Base-by-base conservation (phyloP, 2,888 invertebrate genomes). In the Hydraecia micacea region DNA sequence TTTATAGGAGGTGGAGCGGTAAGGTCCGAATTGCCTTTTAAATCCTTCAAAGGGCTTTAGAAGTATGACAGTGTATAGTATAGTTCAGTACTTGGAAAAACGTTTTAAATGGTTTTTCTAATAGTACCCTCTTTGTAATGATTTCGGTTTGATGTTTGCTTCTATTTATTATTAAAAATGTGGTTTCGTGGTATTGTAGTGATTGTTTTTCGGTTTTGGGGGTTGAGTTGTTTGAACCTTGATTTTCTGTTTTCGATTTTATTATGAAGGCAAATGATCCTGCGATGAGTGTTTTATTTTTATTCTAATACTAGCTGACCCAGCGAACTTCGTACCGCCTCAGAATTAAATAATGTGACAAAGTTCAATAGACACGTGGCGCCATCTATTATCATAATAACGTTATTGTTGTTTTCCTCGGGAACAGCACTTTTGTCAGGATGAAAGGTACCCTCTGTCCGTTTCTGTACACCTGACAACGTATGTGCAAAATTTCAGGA, bases 31-130 rank as follows among this genome's bases (percentile, higher is more conserved):
- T 91, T 89, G 90, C 84, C 89, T 91, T 90, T 90, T 91, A 92
- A 93, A 91, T 91, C 91, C 91, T 88, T 91, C 90, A 89, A 91
- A 91, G 89, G 89, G 83, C 86, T 88, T 91, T 89, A 83, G 83
- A 86, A 86, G 83, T 88, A 87, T 86, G 86, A 90, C 87, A 87
- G 86, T 87, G 75, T 32, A 46, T 88, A 86, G 75, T 32, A 46
- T 88, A 86, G 90, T 91, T 88, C 81, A 84, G 87, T 88, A 89
- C 90, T 90, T 87, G 88, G 69, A 58, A 73, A 73, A 77, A 4
- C 69, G 80, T 83, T 89, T 81, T 72, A 65, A 79, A 83, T 73
- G 79, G 80, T 68, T 74, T 72, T 71, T 86, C 81, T 82, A 81
- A 79, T 80, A 76, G 67, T 49, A 62, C 58, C 78, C 77, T 77